These are phyloP conservation scores for Beris chalybata DNA, from an alignment of 2,888 invertebrate genomes.

Conservation along the genomic window DNA sequence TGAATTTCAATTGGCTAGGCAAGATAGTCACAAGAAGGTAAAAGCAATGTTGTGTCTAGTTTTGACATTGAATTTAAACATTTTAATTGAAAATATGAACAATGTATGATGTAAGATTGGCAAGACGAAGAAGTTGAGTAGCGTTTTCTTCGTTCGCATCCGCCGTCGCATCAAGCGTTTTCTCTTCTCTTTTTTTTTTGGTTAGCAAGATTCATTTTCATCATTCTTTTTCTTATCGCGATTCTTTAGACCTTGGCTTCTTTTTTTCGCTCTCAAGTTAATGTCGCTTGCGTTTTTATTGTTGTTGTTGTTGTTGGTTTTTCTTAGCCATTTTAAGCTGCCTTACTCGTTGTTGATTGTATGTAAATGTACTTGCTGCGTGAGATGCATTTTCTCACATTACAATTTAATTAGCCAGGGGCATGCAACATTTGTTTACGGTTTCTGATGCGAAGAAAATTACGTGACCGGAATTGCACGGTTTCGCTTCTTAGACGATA, in stretches of 20 bases:
- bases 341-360: slow-evolving; percentile 5
- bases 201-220: not conserved
- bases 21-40: not conserved
- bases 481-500: not conserved
- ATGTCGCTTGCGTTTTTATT: not conserved
- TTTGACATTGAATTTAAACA: slow-evolving; percentile 19
- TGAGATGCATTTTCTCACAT: slow-evolving; percentile 31
- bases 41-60: slow-evolving; percentile 9
- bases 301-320: not conserved
- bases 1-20: slow-evolving; percentile 10
- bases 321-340: slow-evolving; percentile 7
- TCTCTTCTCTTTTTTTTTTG: slow-evolving; percentile 5
- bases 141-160: slow-evolving; percentile 12
- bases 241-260: slow-evolving; percentile 19
- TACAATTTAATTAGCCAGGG: slow-evolving; percentile 16
- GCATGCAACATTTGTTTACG: not conserved
- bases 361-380: slow-evolving; percentile 23
- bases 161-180: slow-evolving; percentile 9
- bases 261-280: slow-evolving; percentile 18
- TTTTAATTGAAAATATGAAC: slow-evolving; percentile 21
- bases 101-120: slow-evolving; percentile 9
- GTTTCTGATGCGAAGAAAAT: too few species aligned
- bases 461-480: too few species aligned
- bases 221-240: slow-evolving; percentile 8
- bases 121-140: slow-evolving; percentile 2